These are phyloP conservation scores for Gopherus flavomarginatus DNA, from an alignment of 2,113 vertebrate genomes.

Conservation along the genomic window DNA sequence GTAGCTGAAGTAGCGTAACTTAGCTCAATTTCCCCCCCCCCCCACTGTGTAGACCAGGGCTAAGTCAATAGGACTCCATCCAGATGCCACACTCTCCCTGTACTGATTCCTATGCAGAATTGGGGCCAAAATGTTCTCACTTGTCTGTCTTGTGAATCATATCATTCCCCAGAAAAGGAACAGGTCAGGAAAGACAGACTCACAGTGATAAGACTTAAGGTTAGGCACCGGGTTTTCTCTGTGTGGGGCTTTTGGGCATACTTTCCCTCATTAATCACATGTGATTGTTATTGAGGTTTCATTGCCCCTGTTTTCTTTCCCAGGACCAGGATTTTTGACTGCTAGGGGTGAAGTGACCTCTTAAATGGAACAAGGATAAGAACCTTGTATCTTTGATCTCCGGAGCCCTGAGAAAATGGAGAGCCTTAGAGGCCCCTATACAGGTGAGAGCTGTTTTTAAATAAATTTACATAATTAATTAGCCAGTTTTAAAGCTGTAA, in stretches of 20 bases:
- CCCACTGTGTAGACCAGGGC: no score
- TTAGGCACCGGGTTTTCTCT: background rate
- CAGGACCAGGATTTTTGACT: background rate
- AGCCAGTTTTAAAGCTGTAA: background rate
- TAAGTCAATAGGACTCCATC: background rate
- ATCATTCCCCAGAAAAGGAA: background rate
- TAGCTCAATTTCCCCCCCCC: no score
- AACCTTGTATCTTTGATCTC: background rate
- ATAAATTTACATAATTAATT: background rate
- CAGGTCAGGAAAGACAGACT: background rate
- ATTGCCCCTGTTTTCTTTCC: background rate
- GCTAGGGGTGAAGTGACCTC: background rate
- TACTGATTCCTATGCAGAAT: background rate
- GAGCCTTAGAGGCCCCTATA: background rate
- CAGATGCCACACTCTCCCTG: background rate
- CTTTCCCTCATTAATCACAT: background rate
- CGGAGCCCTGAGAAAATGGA: background rate
- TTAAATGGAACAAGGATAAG: background rate
- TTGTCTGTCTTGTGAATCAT: background rate
- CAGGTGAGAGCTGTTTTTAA: background rate
- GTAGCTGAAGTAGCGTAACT: no score
- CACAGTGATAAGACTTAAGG: background rate
- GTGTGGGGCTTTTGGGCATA: background rate
- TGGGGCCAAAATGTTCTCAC: background rate
- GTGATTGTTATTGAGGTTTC: background rate